Conservation (phyloP, 64 coral and sea anemone genomes). For the Stichodactyla mertensii region DNA sequence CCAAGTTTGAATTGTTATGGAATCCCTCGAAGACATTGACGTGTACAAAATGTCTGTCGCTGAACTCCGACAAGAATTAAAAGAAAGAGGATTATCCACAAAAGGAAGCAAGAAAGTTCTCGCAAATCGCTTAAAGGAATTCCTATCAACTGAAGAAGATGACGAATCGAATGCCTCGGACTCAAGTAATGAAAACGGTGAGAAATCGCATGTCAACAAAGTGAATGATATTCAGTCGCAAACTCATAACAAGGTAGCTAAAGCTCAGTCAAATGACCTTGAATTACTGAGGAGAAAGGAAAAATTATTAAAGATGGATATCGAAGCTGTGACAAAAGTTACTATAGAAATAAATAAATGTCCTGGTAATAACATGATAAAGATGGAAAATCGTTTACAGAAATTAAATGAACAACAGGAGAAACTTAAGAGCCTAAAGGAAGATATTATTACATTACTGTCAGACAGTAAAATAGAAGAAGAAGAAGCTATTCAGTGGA, state of each 20-base stretch:
- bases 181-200: not conserved
- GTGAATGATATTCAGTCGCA: not conserved
- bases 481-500: not conserved
- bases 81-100: not conserved
- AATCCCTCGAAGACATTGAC: no score
- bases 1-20: no score
- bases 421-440: not conserved
- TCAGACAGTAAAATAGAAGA: not conserved
- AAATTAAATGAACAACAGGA: not conserved
- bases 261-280: not conserved
- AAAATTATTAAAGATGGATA: conserved; percentile 3
- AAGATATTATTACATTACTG: not conserved
- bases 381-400: conserved; percentile 6
- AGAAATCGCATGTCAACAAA: not conserved
- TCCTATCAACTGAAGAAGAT: not conserved
- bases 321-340: not conserved
- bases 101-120: conserved; percentile 2
- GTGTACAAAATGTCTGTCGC: no score
- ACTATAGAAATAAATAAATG: not conserved
- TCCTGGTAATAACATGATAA: not conserved
- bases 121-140: not conserved
- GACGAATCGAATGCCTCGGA: not conserved
- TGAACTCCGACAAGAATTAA: no score
- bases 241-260: not conserved
- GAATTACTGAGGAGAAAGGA: not conserved